Base-by-base conservation (phyloP, 2,113 vertebrate genomes). In the Meriones unguiculatus region DNA sequence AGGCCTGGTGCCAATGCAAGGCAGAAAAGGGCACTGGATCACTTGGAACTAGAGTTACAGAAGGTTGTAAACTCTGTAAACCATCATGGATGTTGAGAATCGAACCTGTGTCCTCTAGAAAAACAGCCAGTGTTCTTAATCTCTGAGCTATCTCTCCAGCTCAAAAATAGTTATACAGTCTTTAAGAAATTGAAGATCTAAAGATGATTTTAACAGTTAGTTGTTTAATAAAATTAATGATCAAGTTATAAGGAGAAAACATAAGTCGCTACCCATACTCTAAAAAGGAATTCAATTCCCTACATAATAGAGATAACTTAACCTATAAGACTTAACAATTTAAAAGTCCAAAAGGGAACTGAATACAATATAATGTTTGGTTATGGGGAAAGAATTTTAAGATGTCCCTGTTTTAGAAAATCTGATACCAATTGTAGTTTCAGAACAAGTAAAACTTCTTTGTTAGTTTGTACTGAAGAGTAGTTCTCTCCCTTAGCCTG, bases 371-470 rank as follows among this genome's bases (percentile, higher is more conserved):
- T 54, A 28, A 84, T 90, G 4, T 90, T 46, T 64, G 22, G 6
- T 50, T 70, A 76, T 69, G 25, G 41, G 64, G 67, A 65, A 95
- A 4, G 10, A 72, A 75, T 75, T 87, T 93, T 91, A 28, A 70
- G 77, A 46, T 69, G 59, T 81, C 87, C 80, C 59, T 87, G 72
- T 93, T 46, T 93, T 72, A 87, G 38, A n/a, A 32, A 91, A 67
- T 59, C 10, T 93, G 62, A 88, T 59, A 38, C 9, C 28, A 91
- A 82, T 69, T 82, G 67, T 88, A 82, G 50, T 82, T 96, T 91
- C 38, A 88, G 90, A 96, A 81, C 59, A 87, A 72, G 20, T 90
- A 72, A 90, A 93, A 73, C 7, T 10, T 14, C 80, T 20, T 95
- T 59, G 6, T 90, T n/a, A 75, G 24, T 93, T 67, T 87, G 75